A percentile compares a stretch with the other conserved stretches of the same genome.
Evolutionary conservation across 2,113 vertebrate genomes (phyloP).

Genomic region (Narcine bancroftii): DNA sequence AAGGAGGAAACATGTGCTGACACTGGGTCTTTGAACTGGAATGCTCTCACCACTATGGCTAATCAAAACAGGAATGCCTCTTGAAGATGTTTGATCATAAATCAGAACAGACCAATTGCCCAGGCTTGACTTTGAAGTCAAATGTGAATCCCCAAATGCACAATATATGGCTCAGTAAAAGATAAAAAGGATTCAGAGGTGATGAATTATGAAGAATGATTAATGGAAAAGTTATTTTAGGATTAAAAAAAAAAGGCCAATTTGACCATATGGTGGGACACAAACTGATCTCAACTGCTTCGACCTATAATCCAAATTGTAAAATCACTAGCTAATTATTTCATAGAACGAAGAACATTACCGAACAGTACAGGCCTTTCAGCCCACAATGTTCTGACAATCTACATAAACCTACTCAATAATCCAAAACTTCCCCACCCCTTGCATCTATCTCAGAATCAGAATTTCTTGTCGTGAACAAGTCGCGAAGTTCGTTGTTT

Average conservation of each 20-base stretch:
- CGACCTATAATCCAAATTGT: neutral
- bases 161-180: neutral
- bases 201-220: neutral
- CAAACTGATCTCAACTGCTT: neutral
- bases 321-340: neutral
- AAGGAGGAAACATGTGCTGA: constrained; percentile 10
- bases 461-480: too few relatives aligned
- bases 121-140: neutral
- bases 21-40: neutral
- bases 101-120: neutral
- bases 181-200: neutral
- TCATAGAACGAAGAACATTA: too few relatives aligned
- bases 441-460: too few relatives aligned
- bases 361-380: too few relatives aligned
- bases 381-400: too few relatives aligned
- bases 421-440: too few relatives aligned
- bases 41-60: neutral
- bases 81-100: neutral
- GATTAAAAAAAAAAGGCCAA: neutral
- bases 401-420: too few relatives aligned
- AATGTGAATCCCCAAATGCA: neutral
- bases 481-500: too few relatives aligned
- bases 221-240: neutral
- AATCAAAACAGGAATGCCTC: constrained; percentile 20
- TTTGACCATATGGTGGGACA: neutral